Conservation (phyloP, 2,888 invertebrate species). For the Hirtodrosophila alboralis region DNA sequence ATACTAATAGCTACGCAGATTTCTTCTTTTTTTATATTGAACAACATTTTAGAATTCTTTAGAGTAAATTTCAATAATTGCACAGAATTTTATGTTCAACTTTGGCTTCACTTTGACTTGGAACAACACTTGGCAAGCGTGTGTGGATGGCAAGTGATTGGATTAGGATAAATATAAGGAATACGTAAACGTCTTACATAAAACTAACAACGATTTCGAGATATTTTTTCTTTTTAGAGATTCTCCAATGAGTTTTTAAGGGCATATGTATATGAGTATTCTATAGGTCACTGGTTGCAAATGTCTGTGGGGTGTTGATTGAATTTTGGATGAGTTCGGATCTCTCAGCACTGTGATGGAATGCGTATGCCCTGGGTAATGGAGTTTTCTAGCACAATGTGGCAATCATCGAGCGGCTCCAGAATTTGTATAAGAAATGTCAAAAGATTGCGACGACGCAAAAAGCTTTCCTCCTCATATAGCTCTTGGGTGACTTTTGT, state of each 20-base stretch:
- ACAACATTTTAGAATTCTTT: conserved; percentile 67
- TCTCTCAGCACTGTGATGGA: conserved; percentile 83
- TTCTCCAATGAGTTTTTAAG: conserved; percentile 36
- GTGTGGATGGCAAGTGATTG: conserved; percentile 58
- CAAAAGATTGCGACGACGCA: conserved; percentile 93
- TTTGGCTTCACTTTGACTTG: conserved; percentile 71
- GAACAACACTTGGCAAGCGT: conserved; percentile 65
- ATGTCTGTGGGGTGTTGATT: conserved; percentile 61
- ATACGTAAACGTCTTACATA: conserved; percentile 28
- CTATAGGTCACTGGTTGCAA: conserved; percentile 77
- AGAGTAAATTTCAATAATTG: conserved; percentile 66
- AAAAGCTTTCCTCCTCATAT: conserved; percentile 98
- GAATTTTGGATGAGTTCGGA: conserved; percentile 9
- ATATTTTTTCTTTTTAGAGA: conserved; percentile 50
- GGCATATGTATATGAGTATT: conserved; percentile 76
- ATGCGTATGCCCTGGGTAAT: conserved; percentile 87
- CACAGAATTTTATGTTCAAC: conserved; percentile 68
- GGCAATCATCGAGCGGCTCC: conserved; percentile 92
- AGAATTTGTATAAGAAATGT: conserved; percentile 96
- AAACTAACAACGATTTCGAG: conserved; percentile 57
- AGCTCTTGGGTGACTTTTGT: conserved; percentile 95
- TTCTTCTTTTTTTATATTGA: conserved; percentile 54
- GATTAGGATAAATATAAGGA: conserved; percentile 28
- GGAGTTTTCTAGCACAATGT: conserved; percentile 93
- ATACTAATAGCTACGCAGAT: conserved; percentile 58